phyloP scores from a whole-genome alignment of 1,140 invertebrate species.

The Macrobrachium rosenbergii region DNA sequence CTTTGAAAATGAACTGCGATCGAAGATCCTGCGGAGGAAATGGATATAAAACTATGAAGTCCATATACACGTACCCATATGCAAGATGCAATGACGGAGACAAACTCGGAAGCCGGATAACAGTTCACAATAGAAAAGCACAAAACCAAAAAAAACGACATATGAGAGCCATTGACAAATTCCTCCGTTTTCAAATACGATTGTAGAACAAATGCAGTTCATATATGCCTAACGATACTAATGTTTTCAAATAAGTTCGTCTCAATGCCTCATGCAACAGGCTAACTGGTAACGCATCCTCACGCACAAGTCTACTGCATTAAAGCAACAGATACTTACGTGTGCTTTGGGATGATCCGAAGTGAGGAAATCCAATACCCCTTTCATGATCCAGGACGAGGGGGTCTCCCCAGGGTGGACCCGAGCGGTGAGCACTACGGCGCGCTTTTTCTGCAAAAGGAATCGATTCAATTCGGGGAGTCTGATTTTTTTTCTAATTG shows the following conservation, averaged over 20 bases:
- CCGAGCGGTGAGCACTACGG: conserved; percentile 82
- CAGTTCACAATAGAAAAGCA: too few species aligned
- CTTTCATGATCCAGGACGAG: conserved; percentile 91
- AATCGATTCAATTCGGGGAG: background rate
- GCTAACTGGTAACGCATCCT: too few species aligned
- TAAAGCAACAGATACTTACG: conserved; percentile 39
- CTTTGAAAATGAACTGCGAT: conserved; percentile 94
- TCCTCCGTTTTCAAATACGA: too few species aligned
- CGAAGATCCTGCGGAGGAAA: conserved; percentile 78
- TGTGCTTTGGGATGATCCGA: conserved; percentile 70
- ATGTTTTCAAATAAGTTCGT: too few species aligned
- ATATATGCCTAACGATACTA: too few species aligned
- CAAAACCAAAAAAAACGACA: too few species aligned
- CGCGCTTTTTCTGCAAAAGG: conserved; percentile 60
- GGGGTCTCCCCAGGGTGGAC: conserved; percentile 93
- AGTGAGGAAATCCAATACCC: conserved; percentile 80
- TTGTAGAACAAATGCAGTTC: too few species aligned
- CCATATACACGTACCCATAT: too few species aligned
- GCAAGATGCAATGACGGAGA: background rate
- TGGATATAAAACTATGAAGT: background rate
- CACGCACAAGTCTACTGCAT: too few species aligned
- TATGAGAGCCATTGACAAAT: too few species aligned
- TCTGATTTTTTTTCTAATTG: too few species aligned
- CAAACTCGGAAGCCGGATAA: background rate
- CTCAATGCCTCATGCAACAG: too few species aligned